A percentile compares a stretch with the other conserved stretches of the same genome.
Conservation (phyloP, 1,140 invertebrate species). For the Dreissena polymorpha region DNA sequence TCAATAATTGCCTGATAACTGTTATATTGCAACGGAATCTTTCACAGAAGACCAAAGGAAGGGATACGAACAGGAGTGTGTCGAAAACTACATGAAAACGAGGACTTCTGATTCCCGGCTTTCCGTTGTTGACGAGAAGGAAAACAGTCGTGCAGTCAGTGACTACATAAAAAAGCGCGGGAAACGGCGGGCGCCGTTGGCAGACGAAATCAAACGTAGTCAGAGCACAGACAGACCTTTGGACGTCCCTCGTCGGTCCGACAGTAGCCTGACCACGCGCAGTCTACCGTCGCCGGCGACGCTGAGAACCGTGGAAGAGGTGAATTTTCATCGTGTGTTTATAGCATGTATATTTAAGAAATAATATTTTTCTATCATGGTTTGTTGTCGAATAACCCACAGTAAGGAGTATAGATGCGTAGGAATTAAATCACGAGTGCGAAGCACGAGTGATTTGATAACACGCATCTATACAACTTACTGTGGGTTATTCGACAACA, state of each 20-base stretch:
- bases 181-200: conserved; percentile 36
- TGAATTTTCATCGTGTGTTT: conserved; percentile 16
- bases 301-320: conserved; percentile 63
- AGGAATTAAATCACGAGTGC: too few species aligned
- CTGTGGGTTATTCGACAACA: too few species aligned
- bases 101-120: conserved; percentile 53
- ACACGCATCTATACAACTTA: too few species aligned
- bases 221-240: conserved; percentile 57
- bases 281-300: conserved; percentile 63
- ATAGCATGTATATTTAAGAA: too few species aligned
- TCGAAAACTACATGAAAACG: conserved; percentile 52
- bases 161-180: conserved; percentile 60
- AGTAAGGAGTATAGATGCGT: too few species aligned
- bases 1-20: too few species aligned
- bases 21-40: background rate
- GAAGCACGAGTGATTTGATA: too few species aligned
- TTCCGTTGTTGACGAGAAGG: conserved; percentile 55
- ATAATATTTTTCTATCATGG: too few species aligned
- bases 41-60: conserved; percentile 57
- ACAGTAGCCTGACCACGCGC: conserved; percentile 59
- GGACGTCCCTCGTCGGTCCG: conserved; percentile 37
- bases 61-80: conserved; percentile 54
- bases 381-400: too few species aligned
- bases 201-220: conserved; percentile 54
- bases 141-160: conserved; percentile 48